Evolutionary conservation across 2,797 vertebrate species (phyloP).

Genomic region (Holocentrus rufus): DNA sequence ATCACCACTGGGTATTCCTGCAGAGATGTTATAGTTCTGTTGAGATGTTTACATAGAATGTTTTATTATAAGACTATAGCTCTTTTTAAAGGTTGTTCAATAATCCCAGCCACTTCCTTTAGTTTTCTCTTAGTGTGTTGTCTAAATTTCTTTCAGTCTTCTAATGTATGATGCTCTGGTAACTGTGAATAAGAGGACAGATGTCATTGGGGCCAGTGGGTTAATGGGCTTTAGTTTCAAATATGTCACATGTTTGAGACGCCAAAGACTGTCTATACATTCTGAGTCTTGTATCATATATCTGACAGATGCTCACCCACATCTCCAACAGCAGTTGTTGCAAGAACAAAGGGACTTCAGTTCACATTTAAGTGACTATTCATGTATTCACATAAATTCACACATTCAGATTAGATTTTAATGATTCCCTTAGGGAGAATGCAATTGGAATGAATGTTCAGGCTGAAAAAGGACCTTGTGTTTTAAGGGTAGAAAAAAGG

Average conservation of each 20-base stretch:
- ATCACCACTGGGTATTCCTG: too few species aligned
- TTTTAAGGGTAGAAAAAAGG: background rate
- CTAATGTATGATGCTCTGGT: background rate
- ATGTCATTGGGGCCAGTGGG: background rate
- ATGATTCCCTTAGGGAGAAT: too few species aligned
- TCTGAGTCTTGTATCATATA: constrained; percentile 4
- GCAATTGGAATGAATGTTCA: background rate
- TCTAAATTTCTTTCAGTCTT: background rate
- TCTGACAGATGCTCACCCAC: constrained; percentile 13
- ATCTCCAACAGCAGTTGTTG: background rate
- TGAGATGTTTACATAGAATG: too few species aligned
- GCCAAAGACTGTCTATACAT: background rate
- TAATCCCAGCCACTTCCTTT: too few species aligned
- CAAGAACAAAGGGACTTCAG: background rate
- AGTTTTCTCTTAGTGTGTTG: too few species aligned
- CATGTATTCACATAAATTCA: too few species aligned
- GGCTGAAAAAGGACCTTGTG: background rate
- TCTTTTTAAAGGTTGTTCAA: too few species aligned
- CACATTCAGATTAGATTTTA: too few species aligned
- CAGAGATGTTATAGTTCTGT: too few species aligned
- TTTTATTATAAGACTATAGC: too few species aligned
- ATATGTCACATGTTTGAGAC: background rate
- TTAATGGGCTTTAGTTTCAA: background rate
- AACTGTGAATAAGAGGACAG: background rate
- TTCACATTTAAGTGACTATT: too few species aligned